These are phyloP conservation scores for Rhizomys pruinosus DNA, from an alignment of 2,113 vertebrate genomes.

Conservation along the genomic window DNA sequence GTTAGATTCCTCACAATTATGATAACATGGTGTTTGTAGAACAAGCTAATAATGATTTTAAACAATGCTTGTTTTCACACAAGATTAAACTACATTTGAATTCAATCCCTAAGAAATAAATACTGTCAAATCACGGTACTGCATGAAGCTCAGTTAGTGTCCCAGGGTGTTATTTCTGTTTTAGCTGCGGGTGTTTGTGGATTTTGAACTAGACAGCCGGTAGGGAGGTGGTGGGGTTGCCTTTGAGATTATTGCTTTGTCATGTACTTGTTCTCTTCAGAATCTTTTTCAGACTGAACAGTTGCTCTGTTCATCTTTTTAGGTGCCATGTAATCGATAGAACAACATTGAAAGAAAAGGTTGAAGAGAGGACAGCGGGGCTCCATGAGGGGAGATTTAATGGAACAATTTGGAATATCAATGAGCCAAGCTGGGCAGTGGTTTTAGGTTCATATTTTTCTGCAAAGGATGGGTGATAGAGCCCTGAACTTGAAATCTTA, in stretches of 20 bases:
- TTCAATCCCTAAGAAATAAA: conserved; percentile 41
- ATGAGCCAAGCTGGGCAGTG: background rate
- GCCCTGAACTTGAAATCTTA: conserved; percentile 67
- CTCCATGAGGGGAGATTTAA: conserved; percentile 62
- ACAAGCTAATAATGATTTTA: conserved; percentile 39
- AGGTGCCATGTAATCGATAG: conserved; percentile 59
- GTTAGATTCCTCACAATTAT: background rate
- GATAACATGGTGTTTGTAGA: conserved; percentile 36
- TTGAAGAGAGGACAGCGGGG: conserved; percentile 52
- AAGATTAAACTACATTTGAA: conserved; percentile 44
- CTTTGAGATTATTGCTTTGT: background rate
- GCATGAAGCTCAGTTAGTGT: background rate
- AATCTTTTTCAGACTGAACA: conserved; percentile 13
- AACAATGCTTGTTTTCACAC: conserved; percentile 44
- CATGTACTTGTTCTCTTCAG: background rate
- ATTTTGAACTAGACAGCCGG: background rate
- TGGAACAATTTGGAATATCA: conserved; percentile 47
- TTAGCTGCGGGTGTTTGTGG: background rate
- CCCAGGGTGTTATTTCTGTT: background rate
- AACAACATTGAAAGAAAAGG: conserved; percentile 49
- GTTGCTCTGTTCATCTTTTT: conserved; percentile 55
- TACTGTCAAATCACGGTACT: background rate
- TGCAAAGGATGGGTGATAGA: conserved; percentile 66
- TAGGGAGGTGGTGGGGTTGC: background rate
- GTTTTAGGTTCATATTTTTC: conserved; percentile 59